phyloP scores from a whole-genome alignment of 1,140 invertebrate genomes.

The Pomacea maculata region DNA sequence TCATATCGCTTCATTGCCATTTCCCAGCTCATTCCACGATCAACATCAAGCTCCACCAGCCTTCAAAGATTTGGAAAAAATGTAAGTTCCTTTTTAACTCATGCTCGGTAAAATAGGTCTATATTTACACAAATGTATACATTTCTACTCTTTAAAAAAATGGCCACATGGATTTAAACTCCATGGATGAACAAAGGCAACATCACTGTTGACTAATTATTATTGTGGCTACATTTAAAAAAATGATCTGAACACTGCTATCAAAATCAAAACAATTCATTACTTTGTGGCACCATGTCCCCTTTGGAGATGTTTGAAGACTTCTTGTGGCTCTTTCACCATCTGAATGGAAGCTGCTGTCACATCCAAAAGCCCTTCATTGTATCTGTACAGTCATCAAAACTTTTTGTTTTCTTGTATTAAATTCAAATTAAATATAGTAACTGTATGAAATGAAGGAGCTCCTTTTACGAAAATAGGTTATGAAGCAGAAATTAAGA shows the following conservation, averaged over 20 bases:
- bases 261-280: not conserved
- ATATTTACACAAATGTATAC: not conserved
- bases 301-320: constrained; percentile 51
- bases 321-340: constrained; percentile 50
- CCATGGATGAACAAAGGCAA: too few relatives aligned
- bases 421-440: too few relatives aligned
- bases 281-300: constrained; percentile 55
- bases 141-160: not conserved
- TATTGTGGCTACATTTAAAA: too few relatives aligned
- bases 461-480: not conserved
- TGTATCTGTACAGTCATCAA: constrained; percentile 46
- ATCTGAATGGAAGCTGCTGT: constrained; percentile 56
- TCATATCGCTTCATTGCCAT: constrained; percentile 41
- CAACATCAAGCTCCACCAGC: constrained; percentile 51
- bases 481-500: not conserved
- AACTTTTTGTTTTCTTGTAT: not conserved
- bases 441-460: too few relatives aligned
- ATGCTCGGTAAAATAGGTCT: not conserved
- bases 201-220: too few relatives aligned
- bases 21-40: constrained; percentile 61
- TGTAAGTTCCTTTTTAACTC: not conserved
- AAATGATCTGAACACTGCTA: too few relatives aligned
- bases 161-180: too few relatives aligned
- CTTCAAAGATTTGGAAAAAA: constrained; percentile 29
- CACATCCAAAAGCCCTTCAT: constrained; percentile 61